Base-by-base conservation (phyloP, 2,113 vertebrate species). In the Amphilophus citrinellus region DNA sequence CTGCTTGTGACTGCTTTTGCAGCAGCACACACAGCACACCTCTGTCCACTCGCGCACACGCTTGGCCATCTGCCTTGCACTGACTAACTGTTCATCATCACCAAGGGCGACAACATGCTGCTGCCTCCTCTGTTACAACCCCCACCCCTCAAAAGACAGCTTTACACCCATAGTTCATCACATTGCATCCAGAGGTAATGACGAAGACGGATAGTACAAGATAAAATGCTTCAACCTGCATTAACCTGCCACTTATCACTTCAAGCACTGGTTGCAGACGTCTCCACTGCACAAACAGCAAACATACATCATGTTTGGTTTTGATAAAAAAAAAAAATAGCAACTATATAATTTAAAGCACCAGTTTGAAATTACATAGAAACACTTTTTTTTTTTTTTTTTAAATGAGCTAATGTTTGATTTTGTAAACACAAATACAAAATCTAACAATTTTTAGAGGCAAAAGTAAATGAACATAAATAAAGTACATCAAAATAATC, bases 61-160 rank as follows among this genome's bases (percentile, higher is more conserved):
- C 75, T 56, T 84, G 77, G 83, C 87, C 87, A 85, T 89, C 85
- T 92, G 86, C 81, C 87, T 80, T 9, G 30, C 83, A 84, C 61
- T 84, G 85, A 88, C 58, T 87, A 81, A 88, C 76, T 81, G 79
- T 85, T 87, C 85, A 87, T 89, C 87, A 89, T 83, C 87, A 83
- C 78, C 66, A 37, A 59, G 83, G 79, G 88, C 14, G 84, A 87
- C 87, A 88, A 61, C 76, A 84, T 62, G 61, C 88, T 80, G 63
- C 71, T 80, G 61, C 42, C 42, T 63, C 65, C 58, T 77, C 32
- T 57, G 30, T 83, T 47, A 61, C 56, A 39, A 39, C 37, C 37
- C 73, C 76, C 83, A 58, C 71, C 85, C 83, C 87, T 24, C 0
- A 47, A 88, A 77, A 82, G 60, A 75, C 81, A 63, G 77, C 50